Evolutionary conservation across 2,888 invertebrate species (phyloP).

Genomic region (Gerris lacustris): DNA sequence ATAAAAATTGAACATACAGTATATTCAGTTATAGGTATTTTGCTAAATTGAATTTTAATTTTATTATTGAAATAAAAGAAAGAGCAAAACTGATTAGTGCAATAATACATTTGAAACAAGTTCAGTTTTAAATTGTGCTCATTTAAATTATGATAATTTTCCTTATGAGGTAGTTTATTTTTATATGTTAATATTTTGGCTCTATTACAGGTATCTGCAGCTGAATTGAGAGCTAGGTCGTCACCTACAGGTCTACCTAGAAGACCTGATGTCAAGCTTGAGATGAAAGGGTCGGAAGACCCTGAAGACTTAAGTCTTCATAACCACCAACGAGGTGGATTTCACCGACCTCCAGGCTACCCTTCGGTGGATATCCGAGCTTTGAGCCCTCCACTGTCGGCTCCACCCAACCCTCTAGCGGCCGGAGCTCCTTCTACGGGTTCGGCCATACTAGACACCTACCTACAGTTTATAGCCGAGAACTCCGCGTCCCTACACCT

Average conservation of each 20-base stretch:
- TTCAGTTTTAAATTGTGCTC: too few species aligned
- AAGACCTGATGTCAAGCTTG: slow-evolving; percentile 60
- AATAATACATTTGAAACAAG: too few species aligned
- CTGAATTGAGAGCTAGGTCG: slow-evolving; percentile 68
- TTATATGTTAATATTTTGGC: too few species aligned
- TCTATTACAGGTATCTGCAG: slow-evolving; percentile 39
- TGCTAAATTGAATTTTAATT: too few species aligned
- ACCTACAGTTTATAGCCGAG: slow-evolving; percentile 76
- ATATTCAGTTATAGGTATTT: too few species aligned
- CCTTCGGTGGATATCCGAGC: slow-evolving; percentile 29
- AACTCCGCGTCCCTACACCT: slow-evolving; percentile 58
- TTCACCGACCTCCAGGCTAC: slow-evolving; percentile 21
- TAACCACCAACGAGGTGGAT: slow-evolving; percentile 35
- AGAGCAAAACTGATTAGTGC: too few species aligned
- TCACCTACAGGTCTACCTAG: slow-evolving; percentile 65
- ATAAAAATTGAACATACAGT: too few species aligned
- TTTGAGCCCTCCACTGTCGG: slow-evolving; percentile 38
- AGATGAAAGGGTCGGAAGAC: slow-evolving; percentile 62
- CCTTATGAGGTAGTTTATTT: too few species aligned
- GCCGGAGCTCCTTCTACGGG: slow-evolving; percentile 44
- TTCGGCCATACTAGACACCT: slow-evolving; percentile 72
- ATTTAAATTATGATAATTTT: too few species aligned
- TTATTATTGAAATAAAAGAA: too few species aligned
- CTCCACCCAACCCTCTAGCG: slow-evolving; percentile 39
- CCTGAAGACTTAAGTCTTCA: slow-evolving; percentile 70